Percentiles rank a stretch among this genome's conserved stretches.
Evolutionary conservation across 2,113 vertebrate genomes (phyloP).

Genomic region (Pterocles gutturalis): DNA sequence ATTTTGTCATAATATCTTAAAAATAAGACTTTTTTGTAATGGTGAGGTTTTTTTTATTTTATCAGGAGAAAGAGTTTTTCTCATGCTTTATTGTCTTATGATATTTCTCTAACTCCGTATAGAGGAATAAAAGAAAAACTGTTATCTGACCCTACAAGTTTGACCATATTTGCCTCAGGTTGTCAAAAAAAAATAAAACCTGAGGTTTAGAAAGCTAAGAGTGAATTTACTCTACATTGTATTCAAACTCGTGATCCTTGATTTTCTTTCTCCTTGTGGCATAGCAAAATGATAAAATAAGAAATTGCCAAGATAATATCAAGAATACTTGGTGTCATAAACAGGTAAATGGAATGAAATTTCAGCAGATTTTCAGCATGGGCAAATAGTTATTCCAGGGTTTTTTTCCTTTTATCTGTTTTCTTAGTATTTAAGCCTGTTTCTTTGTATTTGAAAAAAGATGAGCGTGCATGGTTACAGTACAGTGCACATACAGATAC

Average conservation of each 20-base stretch:
- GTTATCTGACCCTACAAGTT: background rate
- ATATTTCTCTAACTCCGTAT: background rate
- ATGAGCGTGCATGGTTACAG: background rate
- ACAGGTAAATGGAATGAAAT: conserved; percentile 12
- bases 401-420: conserved; percentile 23
- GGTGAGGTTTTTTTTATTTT: background rate
- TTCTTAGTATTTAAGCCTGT: background rate
- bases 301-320: conserved; percentile 47
- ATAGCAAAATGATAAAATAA: background rate
- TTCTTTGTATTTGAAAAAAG: conserved; percentile 29
- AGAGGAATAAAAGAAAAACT: background rate
- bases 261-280: background rate
- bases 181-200: background rate
- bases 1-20: background rate
- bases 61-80: background rate
- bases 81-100: background rate
- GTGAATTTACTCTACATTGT: background rate
- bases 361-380: conserved; percentile 17
- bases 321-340: background rate
- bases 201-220: background rate
- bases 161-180: background rate
- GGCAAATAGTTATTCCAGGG: conserved; percentile 8
- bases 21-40: background rate
- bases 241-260: background rate
- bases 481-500: background rate